Evolutionary conservation across 2,797 vertebrate genomes (phyloP), one percentile per base, ranked within the genome.

Genomic region (Nothura maculosa): DNA sequence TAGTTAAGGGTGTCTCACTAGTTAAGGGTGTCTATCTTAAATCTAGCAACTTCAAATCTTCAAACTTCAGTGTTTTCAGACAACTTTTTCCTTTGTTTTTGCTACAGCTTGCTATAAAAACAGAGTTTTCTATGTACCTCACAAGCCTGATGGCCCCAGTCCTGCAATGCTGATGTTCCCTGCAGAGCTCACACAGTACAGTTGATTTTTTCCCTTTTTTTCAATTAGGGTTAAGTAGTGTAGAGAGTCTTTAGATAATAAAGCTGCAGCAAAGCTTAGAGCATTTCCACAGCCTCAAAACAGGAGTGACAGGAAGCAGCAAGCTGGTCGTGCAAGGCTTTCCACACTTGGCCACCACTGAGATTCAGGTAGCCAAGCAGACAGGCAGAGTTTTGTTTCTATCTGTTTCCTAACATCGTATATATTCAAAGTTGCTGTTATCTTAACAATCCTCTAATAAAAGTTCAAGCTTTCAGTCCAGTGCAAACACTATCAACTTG

Each of bases 231-330:
- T 94, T 96, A 97, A 96, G 85, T 60, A 87, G 81, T 84, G 38
- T 81, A 79, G n/a, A 82, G 94, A 97, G 97, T 97, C 94, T 73
- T 96, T 94, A 96, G 95, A 96, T 96, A 97, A 94, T 36, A 70
- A 90, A 90, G 81, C 54, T 91, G 76, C 74, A 92, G 78, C 52
- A 84, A 81, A 94, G 30, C 28, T 0, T 12, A 93, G 32, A 67
- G 43, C 45, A 52, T 57, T 88, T 94, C 66, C 38, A 70, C 68
- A 47, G 62, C 64, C 82, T 94, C 40, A 69, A 82, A 93, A 92
- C 62, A 96, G 92, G 87, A 94, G 87, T 48, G 18, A 8, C 42
- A 89, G 77, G 89, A 92, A 96, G 91, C 10, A 93, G 57, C 72
- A 57, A 92, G 21, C 28, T 16, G 73, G 61, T 67, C 72, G 20